Base-by-base conservation (phyloP, 2,797 vertebrate genomes). In the Fistularia tabacaria region DNA sequence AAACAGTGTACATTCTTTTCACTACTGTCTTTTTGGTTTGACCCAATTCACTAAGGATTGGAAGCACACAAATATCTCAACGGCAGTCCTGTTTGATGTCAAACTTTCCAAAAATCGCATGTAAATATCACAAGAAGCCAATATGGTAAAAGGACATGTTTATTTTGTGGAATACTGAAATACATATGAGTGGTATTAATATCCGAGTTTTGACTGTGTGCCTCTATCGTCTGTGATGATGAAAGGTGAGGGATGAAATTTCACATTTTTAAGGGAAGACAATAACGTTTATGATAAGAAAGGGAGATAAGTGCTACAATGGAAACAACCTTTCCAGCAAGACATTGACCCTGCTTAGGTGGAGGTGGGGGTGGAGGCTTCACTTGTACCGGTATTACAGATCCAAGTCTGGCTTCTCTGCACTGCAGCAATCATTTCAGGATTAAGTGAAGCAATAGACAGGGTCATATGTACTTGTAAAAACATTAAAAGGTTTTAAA, bases 181-280 rank as follows among this genome's bases (percentile, higher is more conserved):
- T 61, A 59, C 61, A 64, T 66, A 62, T 71, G 46, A 68, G 65
- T 71, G 60, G 62, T 57, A 54, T 12, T 46, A 36, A 71, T 46
- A 61, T 63, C 50, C 36, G 10, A n/a, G 46, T 62, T 61, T 55
- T 40, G 42, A 67, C n/a, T 4, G 49, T 64, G 64, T 38, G 62
- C 54, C 51, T 69, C 47, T n/a, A 49, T 13, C 55, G 13, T 56
- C 63, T 60, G 14, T 14, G 36, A 54, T 14, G 14, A 44, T 14
- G 14, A 44, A n/a, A 44, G 55, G 36, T 53, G 62, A 10, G 14
- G 38, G 49, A 39, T 1, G 38, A 42, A 55, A n/a, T 53, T 84
- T 87, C 78, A 87, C 81, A 83, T 85, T 81, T 57, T 72, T 36
- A 41, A 50, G 71, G 71, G 71, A 46, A 59, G 13, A 14, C 1